Percentiles rank a stretch among this genome's conserved stretches.
phyloP scores from a whole-genome alignment of 2,888 invertebrate species.

The Cerastoderma edule region DNA sequence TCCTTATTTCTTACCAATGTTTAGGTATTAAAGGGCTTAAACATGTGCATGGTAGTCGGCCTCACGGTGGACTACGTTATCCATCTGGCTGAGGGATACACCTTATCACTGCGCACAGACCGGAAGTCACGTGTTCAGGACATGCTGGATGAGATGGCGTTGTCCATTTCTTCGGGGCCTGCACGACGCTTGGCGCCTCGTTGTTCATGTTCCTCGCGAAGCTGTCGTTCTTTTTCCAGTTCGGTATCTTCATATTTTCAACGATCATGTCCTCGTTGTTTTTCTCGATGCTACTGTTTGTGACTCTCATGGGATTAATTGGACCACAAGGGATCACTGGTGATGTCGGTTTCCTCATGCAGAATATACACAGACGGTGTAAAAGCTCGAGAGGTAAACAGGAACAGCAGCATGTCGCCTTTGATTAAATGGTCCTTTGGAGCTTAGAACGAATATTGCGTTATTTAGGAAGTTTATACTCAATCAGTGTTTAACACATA shows the following conservation, averaged over 20 bases:
- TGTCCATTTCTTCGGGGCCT: constrained; percentile 78
- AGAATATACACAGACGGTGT: too few relatives aligned
- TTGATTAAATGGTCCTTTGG: too few relatives aligned
- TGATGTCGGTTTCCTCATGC: too few relatives aligned
- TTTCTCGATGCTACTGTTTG: constrained; percentile 72
- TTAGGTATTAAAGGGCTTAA: constrained; percentile 68
- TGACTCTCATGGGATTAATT: constrained; percentile 66
- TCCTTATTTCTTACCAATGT: too few relatives aligned
- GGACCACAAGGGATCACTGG: constrained; percentile 68
- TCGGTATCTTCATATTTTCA: constrained; percentile 76
- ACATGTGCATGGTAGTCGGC: constrained; percentile 72
- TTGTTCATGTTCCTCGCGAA: constrained; percentile 74
- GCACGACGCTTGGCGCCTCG: constrained; percentile 76
- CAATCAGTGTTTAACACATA: too few relatives aligned
- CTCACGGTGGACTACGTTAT: constrained; percentile 74
- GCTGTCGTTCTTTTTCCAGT: constrained; percentile 76
- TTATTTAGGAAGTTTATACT: too few relatives aligned
- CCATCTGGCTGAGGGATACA: constrained; percentile 73
- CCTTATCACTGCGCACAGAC: constrained; percentile 54
- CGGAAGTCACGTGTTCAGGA: constrained; percentile 66
- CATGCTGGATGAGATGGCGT: constrained; percentile 68
- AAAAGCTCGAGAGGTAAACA: too few relatives aligned
- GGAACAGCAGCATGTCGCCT: too few relatives aligned
- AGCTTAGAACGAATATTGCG: too few relatives aligned
- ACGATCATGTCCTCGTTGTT: constrained; percentile 77